Percentiles rank a stretch among this genome's conserved stretches.
Conservation (phyloP, 2,888 invertebrate species). For the Branchipolynoe longqiensis region DNA sequence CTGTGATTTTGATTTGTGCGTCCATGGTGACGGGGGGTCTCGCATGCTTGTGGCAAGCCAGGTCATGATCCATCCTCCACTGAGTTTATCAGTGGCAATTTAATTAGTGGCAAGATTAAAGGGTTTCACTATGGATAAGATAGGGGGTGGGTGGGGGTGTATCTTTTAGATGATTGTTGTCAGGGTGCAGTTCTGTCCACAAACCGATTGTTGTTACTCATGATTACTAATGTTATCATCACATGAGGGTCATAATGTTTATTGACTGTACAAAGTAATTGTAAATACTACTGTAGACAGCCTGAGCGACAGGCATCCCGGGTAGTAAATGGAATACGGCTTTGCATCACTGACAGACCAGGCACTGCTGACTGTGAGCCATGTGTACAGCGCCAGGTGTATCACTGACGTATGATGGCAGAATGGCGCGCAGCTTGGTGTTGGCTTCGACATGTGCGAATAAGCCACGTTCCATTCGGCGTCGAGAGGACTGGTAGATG, state of each 20-base stretch:
- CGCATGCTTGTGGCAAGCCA: not conserved
- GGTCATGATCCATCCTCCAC: not conserved
- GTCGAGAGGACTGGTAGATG: too few relatives aligned
- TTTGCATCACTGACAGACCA: too few relatives aligned
- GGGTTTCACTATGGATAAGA: not conserved
- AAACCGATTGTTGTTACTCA: not conserved
- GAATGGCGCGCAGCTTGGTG: too few relatives aligned
- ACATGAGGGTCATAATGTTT: conserved; percentile 17
- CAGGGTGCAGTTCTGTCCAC: not conserved
- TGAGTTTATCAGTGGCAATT: not conserved
- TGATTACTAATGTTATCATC: not conserved
- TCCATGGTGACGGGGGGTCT: not conserved
- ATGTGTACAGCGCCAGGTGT: too few relatives aligned
- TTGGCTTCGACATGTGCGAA: too few relatives aligned
- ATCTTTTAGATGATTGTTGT: not conserved
- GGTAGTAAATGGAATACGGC: too few relatives aligned
- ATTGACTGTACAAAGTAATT: conserved; percentile 29
- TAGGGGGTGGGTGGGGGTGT: not conserved
- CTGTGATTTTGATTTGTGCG: conserved; percentile 24
- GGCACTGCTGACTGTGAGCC: too few relatives aligned
- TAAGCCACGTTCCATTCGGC: too few relatives aligned
- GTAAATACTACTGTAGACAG: conserved; percentile 26
- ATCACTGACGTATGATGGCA: too few relatives aligned
- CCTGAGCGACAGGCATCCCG: not conserved
- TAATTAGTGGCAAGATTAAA: not conserved